Evolutionary conservation across 2,113 vertebrate species (phyloP).

Genomic region (Gallinago jamesoni): DNA sequence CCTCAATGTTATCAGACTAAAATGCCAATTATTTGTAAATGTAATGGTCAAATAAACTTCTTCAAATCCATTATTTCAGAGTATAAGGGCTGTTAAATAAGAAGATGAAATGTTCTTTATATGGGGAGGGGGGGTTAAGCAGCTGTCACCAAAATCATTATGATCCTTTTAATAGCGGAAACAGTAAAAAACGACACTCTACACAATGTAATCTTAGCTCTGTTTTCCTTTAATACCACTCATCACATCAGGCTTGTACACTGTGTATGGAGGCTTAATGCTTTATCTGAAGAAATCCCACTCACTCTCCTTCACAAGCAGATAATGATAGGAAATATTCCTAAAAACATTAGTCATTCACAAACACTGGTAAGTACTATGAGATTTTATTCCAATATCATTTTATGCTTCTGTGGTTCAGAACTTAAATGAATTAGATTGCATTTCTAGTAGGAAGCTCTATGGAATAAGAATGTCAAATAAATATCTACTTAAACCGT

Average conservation of each 20-base stretch:
- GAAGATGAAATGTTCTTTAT: neutral
- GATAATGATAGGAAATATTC: conserved; percentile 11
- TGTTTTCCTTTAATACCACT: conserved; percentile 4
- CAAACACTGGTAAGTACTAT: neutral
- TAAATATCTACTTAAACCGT: conserved; percentile 1
- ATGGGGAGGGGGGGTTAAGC: neutral
- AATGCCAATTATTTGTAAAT: neutral
- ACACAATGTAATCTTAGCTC: neutral
- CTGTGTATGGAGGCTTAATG: neutral
- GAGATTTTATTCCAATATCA: conserved; percentile 23
- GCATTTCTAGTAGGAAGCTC: neutral
- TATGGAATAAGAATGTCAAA: neutral
- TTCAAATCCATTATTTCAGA: neutral
- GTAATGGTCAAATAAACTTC: neutral
- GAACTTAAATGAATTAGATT: conserved; percentile 40
- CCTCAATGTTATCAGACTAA: neutral
- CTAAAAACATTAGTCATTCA: conserved; percentile 37
- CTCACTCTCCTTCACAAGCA: conserved; percentile 6
- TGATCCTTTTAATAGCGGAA: neutral
- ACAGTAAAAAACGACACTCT: neutral
- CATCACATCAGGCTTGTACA: neutral
- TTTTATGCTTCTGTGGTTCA: conserved; percentile 36
- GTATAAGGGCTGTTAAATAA: neutral
- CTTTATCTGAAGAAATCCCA: conserved; percentile 16
- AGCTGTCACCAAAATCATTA: neutral